Conservation (phyloP, 1,140 invertebrate genomes). For the Cryptotermes secundus region DNA sequence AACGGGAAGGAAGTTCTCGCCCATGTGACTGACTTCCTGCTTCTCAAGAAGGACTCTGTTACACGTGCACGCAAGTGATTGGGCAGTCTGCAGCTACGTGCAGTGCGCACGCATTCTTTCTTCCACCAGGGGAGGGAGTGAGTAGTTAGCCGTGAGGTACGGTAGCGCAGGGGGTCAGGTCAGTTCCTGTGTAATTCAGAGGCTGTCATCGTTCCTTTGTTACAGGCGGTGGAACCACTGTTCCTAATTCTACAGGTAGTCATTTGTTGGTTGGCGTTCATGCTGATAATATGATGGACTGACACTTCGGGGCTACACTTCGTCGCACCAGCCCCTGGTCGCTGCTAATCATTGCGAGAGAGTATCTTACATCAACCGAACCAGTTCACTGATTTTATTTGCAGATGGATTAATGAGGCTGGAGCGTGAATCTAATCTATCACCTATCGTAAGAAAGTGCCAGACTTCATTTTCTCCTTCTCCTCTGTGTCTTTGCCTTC, state of each 20-base stretch:
- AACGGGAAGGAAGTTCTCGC: too few relatives aligned
- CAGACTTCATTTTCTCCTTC: too few relatives aligned
- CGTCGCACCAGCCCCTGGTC: neutral
- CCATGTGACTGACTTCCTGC: too few relatives aligned
- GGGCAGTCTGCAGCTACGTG: neutral
- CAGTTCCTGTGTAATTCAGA: conserved; percentile 9
- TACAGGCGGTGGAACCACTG: neutral
- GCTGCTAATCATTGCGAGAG: too few relatives aligned
- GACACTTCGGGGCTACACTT: neutral
- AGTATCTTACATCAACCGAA: too few relatives aligned
- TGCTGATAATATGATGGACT: neutral
- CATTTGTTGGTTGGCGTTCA: neutral
- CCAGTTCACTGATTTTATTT: too few relatives aligned
- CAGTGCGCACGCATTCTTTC: neutral
- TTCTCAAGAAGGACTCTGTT: too few relatives aligned
- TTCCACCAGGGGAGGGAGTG: neutral
- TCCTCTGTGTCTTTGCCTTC: too few relatives aligned
- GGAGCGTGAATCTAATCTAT: too few relatives aligned
- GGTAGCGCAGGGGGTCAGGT: neutral
- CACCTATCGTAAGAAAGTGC: too few relatives aligned
- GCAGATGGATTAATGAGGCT: too few relatives aligned
- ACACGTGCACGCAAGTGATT: neutral
- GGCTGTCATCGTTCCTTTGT: neutral
- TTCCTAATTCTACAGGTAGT: neutral
- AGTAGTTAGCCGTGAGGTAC: conserved; percentile 1